These are phyloP conservation scores for Euleptes europaea DNA, from an alignment of 2,113 vertebrate genomes.

Conservation along the genomic window DNA sequence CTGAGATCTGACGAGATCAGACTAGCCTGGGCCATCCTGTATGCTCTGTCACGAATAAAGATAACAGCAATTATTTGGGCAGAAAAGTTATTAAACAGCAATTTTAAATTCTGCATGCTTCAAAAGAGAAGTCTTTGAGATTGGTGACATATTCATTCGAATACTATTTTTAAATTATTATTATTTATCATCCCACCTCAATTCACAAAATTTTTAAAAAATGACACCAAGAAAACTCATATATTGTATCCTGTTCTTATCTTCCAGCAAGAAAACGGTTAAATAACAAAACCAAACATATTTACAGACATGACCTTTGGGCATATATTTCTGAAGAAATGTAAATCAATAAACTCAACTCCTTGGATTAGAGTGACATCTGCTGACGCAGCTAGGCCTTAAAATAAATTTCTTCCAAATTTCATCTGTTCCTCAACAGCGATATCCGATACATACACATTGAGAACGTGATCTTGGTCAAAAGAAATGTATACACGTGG, in stretches of 20 bases:
- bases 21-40: too few relatives aligned
- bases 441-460: not conserved
- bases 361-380: not conserved
- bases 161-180: not conserved
- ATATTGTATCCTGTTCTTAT: not conserved
- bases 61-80: not conserved
- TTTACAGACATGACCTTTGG: not conserved
- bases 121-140: not conserved
- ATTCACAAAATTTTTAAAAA: not conserved
- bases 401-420: not conserved
- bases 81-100: too few relatives aligned
- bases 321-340: not conserved
- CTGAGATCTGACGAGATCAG: too few relatives aligned
- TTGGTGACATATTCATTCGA: not conserved
- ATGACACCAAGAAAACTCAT: too few relatives aligned
- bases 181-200: not conserved
- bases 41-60: too few relatives aligned
- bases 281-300: not conserved
- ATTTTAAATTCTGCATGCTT: not conserved
- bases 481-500: not conserved
- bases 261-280: not conserved
- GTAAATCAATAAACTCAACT: not conserved
- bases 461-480: not conserved
- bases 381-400: not conserved
- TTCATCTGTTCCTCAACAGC: not conserved